A percentile compares a stretch with the other conserved stretches of the same genome.
These are phyloP conservation scores for Camponotus floridanus DNA, from an alignment of 1,140 invertebrate genomes.

Conservation along the genomic window DNA sequence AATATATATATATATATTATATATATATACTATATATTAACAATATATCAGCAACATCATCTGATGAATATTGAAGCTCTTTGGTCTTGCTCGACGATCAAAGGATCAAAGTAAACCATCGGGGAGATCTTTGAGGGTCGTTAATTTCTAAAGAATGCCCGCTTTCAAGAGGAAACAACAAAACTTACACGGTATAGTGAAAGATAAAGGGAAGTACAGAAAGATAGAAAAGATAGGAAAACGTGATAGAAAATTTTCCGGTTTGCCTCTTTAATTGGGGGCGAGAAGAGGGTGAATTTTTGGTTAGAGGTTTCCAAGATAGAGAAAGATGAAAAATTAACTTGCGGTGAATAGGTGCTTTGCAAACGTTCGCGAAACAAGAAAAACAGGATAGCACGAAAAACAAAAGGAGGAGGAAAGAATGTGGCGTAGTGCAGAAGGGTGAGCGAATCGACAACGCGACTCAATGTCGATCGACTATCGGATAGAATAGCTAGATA, in stretches of 20 bases:
- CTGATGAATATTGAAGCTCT: constrained; percentile 37
- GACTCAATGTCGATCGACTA: constrained; percentile 58
- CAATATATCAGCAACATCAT: constrained; percentile 9
- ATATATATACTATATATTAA: not conserved
- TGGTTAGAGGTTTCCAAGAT: constrained; percentile 20
- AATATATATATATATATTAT: not conserved
- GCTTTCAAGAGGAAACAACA: not conserved
- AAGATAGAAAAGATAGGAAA: constrained; percentile 50
- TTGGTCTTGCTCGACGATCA: constrained; percentile 7
- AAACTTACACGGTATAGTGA: not conserved
- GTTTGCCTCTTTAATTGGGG: constrained; percentile 52
- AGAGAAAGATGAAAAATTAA: constrained; percentile 42
- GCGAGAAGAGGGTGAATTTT: not conserved
- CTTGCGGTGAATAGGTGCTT: constrained; percentile 47
- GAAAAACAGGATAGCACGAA: constrained; percentile 37
- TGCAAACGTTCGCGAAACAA: constrained; percentile 43
- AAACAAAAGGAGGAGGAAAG: constrained; percentile 30
- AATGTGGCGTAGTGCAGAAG: not conserved
- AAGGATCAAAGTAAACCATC: constrained; percentile 47
- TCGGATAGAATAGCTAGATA: constrained; percentile 40
- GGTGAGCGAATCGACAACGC: constrained; percentile 26
- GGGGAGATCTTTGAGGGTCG: constrained; percentile 19
- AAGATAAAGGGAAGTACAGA: constrained; percentile 5
- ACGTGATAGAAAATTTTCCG: constrained; percentile 46
- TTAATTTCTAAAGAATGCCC: constrained; percentile 35